phyloP scores from a whole-genome alignment of 2,797 vertebrate species.

The Diceros bicornis region DNA sequence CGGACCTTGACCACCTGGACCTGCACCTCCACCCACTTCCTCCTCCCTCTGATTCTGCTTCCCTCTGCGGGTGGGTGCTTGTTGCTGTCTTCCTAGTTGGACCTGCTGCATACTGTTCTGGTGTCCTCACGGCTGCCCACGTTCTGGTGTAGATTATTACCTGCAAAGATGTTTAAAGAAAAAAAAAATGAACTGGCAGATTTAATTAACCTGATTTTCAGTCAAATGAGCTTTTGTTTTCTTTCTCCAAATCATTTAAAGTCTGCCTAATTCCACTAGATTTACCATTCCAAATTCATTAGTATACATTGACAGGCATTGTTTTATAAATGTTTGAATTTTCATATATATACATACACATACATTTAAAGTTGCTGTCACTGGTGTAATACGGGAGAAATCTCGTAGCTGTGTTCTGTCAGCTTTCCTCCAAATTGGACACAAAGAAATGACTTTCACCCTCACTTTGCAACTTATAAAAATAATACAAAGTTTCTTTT shows the following conservation, averaged over 20 bases:
- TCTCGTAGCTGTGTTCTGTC: not conserved
- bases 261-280: constrained; percentile 13
- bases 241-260: constrained; percentile 43
- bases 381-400: not conserved
- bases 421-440: not conserved
- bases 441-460: not conserved
- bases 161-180: not conserved
- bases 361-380: not conserved
- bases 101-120: not conserved
- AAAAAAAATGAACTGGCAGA: not conserved
- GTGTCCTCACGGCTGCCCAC: not conserved
- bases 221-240: constrained; percentile 42
- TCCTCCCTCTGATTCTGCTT: not conserved
- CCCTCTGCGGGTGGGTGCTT: not conserved
- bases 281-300: constrained; percentile 43
- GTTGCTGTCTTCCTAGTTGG: not conserved
- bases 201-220: constrained; percentile 51
- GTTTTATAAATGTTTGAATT: not conserved
- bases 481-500: constrained; percentile 12
- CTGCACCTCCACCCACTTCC: not conserved
- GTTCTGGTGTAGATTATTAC: not conserved
- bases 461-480: not conserved
- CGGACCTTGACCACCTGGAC: not conserved
- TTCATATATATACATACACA: not conserved
- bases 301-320: not conserved